Evolutionary conservation across 2,888 invertebrate species (phyloP), one percentile per base, ranked within the genome.

Genomic region (Andrena flavipes): DNA sequence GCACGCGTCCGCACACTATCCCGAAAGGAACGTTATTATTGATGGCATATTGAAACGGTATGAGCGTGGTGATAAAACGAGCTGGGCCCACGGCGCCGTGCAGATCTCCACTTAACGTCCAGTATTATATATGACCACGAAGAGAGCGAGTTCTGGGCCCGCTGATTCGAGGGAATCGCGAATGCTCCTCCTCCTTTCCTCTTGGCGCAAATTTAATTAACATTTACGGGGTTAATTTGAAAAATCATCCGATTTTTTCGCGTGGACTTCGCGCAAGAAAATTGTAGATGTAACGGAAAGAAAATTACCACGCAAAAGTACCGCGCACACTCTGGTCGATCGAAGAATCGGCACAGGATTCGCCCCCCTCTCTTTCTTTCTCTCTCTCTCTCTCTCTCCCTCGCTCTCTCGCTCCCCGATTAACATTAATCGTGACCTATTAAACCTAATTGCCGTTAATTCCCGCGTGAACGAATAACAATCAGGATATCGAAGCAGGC

Each of bases 21-120:
- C 89, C 86, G 82, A 84, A 86, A 85, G 80, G 87, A 76, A 82
- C 56, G 90, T 91, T 90, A 93, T 93, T 93, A 93, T 93, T 93
- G 93, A 93, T 93, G 93, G 93, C 90, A 92, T 93, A 93, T 93
- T 93, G 93, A 93, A 93, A 93, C 90, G 91, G 92, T 92, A 91
- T 91, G 93, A 93, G 92, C 93, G 83, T 90, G 92, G 92, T 93
- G 93, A 93, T 93, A 93, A 93, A 93, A 93, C 91, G 91, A 88
- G 90, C 85, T 84, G 89, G 90, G 90, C 89, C 91, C 90, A 88
- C 87, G 90, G 90, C 91, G 87, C 90, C 91, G 88, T 86, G 92
- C 93, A 92, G 93, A 93, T 93, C 93, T 89, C 93, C 91, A 92
- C 93, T 93, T 92, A 93, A 93, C 91, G 93, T 93, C 93, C 86